These are phyloP conservation scores for Sinocyclocheilus grahami DNA, from an alignment of 2,113 vertebrate genomes.

Conservation along the genomic window DNA sequence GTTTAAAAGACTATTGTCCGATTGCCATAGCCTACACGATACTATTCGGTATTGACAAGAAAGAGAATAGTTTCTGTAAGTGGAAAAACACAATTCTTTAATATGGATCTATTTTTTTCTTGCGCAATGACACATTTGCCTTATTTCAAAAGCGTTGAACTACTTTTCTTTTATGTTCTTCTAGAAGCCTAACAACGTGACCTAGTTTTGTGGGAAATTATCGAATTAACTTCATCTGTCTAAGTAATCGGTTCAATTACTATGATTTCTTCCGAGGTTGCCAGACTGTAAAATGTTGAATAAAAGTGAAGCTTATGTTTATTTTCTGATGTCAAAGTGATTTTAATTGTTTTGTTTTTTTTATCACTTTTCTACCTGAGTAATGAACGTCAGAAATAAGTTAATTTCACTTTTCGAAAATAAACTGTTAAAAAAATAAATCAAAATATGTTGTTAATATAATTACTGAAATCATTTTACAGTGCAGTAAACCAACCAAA, in stretches of 20 bases:
- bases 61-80: neutral
- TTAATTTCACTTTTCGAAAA: neutral
- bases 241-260: neutral
- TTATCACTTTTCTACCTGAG: neutral
- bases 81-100: neutral
- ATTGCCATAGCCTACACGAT: neutral
- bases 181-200: neutral
- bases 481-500: neutral
- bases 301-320: neutral
- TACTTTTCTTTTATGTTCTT: neutral
- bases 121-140: constrained; percentile 42
- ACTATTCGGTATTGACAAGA: neutral
- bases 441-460: neutral
- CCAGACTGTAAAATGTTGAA: neutral
- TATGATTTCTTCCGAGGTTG: neutral
- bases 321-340: neutral
- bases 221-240: neutral
- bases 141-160: neutral
- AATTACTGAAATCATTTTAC: neutral
- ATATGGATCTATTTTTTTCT: constrained; percentile 45
- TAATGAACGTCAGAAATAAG: neutral
- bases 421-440: neutral
- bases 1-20: neutral
- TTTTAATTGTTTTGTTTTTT: neutral
- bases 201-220: constrained; percentile 3